Percentiles rank a stretch among this genome's conserved stretches.
Conservation (phyloP, 2,113 vertebrate species). For the Bubo scandiacus region DNA sequence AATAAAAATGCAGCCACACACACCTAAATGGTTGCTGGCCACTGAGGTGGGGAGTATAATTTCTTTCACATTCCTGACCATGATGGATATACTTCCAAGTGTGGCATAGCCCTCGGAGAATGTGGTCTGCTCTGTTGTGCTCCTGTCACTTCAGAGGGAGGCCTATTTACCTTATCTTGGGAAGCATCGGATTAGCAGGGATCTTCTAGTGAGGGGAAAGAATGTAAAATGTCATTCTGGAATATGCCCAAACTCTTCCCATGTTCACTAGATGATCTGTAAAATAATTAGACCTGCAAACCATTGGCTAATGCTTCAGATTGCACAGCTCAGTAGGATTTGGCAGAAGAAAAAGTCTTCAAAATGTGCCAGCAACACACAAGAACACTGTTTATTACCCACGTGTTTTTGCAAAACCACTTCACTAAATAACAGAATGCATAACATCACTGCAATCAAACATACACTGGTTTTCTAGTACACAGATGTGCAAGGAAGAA, state of each 20-base stretch:
- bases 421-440: background rate
- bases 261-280: background rate
- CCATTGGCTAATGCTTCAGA: constrained; percentile 16
- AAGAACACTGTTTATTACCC: background rate
- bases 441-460: background rate
- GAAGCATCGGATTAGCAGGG: background rate
- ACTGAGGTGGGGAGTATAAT: background rate
- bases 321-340: background rate
- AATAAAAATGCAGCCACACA: background rate
- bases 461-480: background rate
- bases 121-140: background rate
- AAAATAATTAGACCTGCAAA: constrained; percentile 28
- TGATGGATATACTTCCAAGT: background rate
- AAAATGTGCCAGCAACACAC: background rate
- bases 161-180: background rate
- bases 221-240: background rate
- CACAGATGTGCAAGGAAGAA: background rate
- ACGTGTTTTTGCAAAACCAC: background rate
- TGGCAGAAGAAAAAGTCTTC: constrained; percentile 4
- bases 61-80: background rate
- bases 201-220: background rate
- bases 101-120: background rate
- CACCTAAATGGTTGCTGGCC: background rate
- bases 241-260: constrained; percentile 8
- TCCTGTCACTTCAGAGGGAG: background rate